These are phyloP conservation scores for Drosophila lowei DNA, from an alignment of 1,140 invertebrate genomes.

Conservation along the genomic window DNA sequence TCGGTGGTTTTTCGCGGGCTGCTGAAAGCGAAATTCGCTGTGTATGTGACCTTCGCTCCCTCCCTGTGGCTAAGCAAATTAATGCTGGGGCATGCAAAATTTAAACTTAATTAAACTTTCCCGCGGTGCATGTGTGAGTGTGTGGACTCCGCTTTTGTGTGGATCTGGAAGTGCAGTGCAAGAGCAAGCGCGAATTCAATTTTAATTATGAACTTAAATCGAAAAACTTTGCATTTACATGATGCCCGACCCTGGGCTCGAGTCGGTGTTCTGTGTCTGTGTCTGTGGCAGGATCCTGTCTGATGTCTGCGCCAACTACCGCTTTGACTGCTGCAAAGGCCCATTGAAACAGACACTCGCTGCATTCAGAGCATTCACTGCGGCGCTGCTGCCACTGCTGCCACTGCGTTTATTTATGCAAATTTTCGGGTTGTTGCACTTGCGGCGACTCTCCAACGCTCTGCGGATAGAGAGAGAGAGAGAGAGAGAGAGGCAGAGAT, in stretches of 20 bases:
- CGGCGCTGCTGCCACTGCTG: slow-evolving; percentile 27
- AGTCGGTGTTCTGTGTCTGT: slow-evolving; percentile 13
- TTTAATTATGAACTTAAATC: slow-evolving; percentile 82
- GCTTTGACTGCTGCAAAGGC: slow-evolving; percentile 41
- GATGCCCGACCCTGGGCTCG: background rate
- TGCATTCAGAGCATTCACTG: slow-evolving; percentile 62
- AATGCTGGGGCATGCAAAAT: slow-evolving; percentile 60
- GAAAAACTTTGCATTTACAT: slow-evolving; percentile 77
- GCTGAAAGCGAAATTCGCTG: slow-evolving; percentile 28
- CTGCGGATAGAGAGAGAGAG: slow-evolving; percentile 6
- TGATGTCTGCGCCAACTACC: slow-evolving; percentile 22
- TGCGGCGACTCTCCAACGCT: slow-evolving; percentile 54
- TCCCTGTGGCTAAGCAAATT: slow-evolving; percentile 42
- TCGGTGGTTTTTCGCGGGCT: background rate
- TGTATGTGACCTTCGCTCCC: slow-evolving; percentile 60
- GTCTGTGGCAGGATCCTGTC: slow-evolving; percentile 2
- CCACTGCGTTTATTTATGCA: slow-evolving; percentile 57
- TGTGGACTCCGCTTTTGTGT: slow-evolving; percentile 11
- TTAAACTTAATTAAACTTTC: slow-evolving; percentile 78
- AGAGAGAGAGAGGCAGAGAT: too few relatives aligned
- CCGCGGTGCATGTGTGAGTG: background rate
- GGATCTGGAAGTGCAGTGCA: slow-evolving; percentile 3
- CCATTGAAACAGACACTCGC: slow-evolving; percentile 68
- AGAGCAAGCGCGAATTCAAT: slow-evolving; percentile 43
- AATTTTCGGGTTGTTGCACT: slow-evolving; percentile 75